Evolutionary conservation across 2,113 vertebrate species (phyloP).

Genomic region (Anhinga rufa): DNA sequence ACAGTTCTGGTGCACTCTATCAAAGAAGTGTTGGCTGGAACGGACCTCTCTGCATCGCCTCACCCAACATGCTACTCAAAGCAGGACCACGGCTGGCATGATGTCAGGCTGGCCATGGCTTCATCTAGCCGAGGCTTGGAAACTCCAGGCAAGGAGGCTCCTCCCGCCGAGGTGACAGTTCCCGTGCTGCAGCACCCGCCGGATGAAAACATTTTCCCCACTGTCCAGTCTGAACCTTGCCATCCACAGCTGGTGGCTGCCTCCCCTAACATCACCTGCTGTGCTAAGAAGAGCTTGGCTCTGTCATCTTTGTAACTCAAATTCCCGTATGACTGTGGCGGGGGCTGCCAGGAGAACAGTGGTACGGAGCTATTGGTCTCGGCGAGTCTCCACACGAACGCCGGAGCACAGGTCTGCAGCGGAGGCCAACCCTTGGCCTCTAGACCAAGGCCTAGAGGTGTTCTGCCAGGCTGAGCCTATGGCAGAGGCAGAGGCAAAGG

Average conservation of each 20-base stretch:
- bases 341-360: background rate
- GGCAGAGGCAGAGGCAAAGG: background rate
- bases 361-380: accelerated
- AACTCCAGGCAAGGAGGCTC: background rate
- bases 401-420: background rate
- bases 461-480: background rate
- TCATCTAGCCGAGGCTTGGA: background rate
- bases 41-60: background rate
- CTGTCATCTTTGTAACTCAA: background rate
- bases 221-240: background rate
- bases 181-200: background rate
- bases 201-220: background rate
- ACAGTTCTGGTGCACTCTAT: background rate
- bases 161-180: background rate
- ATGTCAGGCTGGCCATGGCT: background rate
- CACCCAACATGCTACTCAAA: background rate
- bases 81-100: background rate
- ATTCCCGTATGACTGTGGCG: background rate
- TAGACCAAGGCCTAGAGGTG: background rate
- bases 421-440: background rate
- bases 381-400: accelerated
- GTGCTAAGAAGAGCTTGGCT: background rate
- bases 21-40: background rate
- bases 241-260: background rate
- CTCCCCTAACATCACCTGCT: background rate